Conservation (phyloP, 1,140 invertebrate genomes). For the Papilio helenus region DNA sequence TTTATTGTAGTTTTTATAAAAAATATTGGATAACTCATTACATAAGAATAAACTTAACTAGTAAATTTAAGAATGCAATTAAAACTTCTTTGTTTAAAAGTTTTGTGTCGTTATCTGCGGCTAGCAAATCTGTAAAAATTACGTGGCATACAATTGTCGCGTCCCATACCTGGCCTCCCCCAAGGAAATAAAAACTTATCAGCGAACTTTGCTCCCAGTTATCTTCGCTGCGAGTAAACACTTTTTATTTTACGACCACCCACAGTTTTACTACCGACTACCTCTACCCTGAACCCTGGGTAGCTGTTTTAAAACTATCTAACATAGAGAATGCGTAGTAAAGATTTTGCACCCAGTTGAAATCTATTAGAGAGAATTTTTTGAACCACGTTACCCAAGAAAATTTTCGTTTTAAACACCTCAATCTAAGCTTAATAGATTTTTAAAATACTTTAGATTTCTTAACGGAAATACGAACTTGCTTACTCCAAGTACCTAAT, state of each 20-base stretch:
- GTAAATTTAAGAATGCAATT: slow-evolving; percentile 8
- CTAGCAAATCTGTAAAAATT: slow-evolving; percentile 36
- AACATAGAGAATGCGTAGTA: slow-evolving; percentile 43
- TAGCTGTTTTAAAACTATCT: slow-evolving; percentile 52
- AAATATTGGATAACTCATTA: neutral
- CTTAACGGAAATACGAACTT: neutral
- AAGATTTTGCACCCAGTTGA: slow-evolving; percentile 50
- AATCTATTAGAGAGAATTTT: slow-evolving; percentile 49
- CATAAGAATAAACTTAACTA: neutral
- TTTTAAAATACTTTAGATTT: slow-evolving; percentile 11
- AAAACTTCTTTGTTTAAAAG: slow-evolving; percentile 31
- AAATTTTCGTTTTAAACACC: slow-evolving; percentile 46
- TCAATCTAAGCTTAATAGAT: slow-evolving; percentile 44
- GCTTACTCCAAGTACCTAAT: slow-evolving; percentile 5
- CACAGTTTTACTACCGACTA: slow-evolving; percentile 57
- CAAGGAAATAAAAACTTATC: slow-evolving; percentile 78
- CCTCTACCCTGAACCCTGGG: slow-evolving; percentile 36
- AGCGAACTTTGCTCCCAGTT: slow-evolving; percentile 72
- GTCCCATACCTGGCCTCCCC: slow-evolving; percentile 42
- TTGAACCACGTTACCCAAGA: slow-evolving; percentile 45
- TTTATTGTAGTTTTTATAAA: neutral
- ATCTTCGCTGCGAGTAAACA: slow-evolving; percentile 76
- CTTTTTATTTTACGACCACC: slow-evolving; percentile 77
- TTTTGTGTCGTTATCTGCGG: neutral
- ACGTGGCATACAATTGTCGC: slow-evolving; percentile 36